These are phyloP conservation scores for Diarsia dahlii DNA, from an alignment of 2,888 invertebrate species.

Conservation along the genomic window DNA sequence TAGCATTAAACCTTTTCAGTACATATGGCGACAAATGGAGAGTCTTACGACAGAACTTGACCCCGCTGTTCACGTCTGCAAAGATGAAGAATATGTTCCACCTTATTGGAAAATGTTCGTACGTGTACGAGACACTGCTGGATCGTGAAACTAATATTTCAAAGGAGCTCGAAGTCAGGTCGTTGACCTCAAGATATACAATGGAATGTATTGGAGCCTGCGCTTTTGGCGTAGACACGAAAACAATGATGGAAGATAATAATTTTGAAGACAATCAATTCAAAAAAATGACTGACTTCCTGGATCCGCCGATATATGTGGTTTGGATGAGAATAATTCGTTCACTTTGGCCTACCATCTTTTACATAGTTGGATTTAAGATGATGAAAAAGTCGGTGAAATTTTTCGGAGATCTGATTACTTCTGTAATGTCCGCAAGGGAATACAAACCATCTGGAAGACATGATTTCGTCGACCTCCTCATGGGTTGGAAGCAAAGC, in stretches of 20 bases:
- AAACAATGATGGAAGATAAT: conserved; percentile 45
- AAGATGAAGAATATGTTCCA: conserved; percentile 69
- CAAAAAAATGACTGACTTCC: background rate
- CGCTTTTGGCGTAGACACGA: conserved; percentile 50
- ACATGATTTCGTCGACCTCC: conserved; percentile 64
- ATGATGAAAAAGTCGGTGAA: conserved; percentile 33
- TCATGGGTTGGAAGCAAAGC: conserved; percentile 54
- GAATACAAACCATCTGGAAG: conserved; percentile 51
- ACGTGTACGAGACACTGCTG: conserved; percentile 52
- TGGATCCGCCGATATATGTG: conserved; percentile 28
- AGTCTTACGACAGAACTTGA: conserved; percentile 64
- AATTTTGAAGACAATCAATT: conserved; percentile 37
- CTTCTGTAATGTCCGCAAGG: conserved; percentile 56
- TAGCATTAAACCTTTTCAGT: conserved; percentile 54
- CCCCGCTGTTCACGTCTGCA: conserved; percentile 65
- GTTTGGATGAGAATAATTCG: conserved; percentile 20
- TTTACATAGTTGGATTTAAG: conserved; percentile 33
- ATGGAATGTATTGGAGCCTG: conserved; percentile 63
- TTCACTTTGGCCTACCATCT: conserved; percentile 47
- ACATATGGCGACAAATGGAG: conserved; percentile 63
- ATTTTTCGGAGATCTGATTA: conserved; percentile 57
- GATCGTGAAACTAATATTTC: conserved; percentile 48
- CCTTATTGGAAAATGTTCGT: conserved; percentile 61
- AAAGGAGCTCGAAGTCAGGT: conserved; percentile 42
- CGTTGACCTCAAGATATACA: conserved; percentile 55